Conservation (phyloP, 2,888 invertebrate species). For the Calliphora vomitoria region DNA sequence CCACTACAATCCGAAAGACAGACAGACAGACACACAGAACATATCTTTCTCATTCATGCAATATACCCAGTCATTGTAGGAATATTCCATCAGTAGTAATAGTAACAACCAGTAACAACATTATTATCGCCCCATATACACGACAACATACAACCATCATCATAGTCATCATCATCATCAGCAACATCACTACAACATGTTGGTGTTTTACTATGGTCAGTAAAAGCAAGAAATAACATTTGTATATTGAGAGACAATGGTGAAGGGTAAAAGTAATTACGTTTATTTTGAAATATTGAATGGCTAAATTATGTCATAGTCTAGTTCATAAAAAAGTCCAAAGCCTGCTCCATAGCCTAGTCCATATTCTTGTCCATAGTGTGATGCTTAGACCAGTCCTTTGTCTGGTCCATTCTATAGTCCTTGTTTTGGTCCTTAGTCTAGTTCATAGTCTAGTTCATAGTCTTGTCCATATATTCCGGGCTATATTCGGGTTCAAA, state of each 20-base stretch:
- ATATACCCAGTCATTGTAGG: background rate
- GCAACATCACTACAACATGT: slow-evolving; percentile 14
- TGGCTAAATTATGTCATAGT: background rate
- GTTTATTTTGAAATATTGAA: no score
- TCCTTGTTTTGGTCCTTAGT: no score
- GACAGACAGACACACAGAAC: no score
- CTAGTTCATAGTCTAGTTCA: no score
- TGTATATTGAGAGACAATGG: background rate
- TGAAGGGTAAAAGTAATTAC: background rate
- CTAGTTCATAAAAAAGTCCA: background rate
- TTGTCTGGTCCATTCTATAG: no score
- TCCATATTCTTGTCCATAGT: background rate
- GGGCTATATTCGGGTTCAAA: background rate
- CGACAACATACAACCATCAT: background rate
- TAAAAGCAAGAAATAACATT: background rate
- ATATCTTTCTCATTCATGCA: background rate
- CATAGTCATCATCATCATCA: background rate
- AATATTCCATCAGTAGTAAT: slow-evolving; percentile 14
- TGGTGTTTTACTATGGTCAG: background rate
- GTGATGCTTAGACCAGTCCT: background rate
- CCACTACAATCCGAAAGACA: background rate
- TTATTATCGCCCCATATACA: slow-evolving; percentile 22
- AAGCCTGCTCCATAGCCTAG: background rate
- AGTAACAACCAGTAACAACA: slow-evolving; percentile 43
- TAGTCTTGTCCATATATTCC: background rate